Conservation (phyloP, 2,888 invertebrate genomes). For the Incurvaria masculella region DNA sequence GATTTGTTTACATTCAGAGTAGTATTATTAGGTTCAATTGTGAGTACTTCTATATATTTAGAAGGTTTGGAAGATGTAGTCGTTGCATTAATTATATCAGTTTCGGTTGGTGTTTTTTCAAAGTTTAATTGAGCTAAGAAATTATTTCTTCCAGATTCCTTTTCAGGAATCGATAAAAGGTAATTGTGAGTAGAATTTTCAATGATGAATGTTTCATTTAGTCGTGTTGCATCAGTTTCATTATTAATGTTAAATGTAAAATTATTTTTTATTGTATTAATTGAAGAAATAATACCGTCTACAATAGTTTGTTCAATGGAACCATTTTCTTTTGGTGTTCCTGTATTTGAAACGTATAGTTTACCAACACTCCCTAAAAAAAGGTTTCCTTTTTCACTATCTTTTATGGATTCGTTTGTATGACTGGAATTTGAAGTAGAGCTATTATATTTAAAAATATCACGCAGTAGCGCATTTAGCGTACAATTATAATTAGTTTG, state of each 20-base stretch:
- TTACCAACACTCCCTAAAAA: slow-evolving; percentile 57
- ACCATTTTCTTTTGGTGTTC: slow-evolving; percentile 22
- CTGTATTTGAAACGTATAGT: slow-evolving; percentile 22
- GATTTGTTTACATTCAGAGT: slow-evolving; percentile 25
- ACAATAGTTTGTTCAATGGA: slow-evolving; percentile 36
- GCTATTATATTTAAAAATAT: slow-evolving; percentile 40
- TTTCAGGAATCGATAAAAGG: neutral
- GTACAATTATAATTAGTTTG: slow-evolving; percentile 27
- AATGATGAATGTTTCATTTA: slow-evolving; percentile 43
- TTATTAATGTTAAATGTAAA: slow-evolving; percentile 24
- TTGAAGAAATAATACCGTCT: slow-evolving; percentile 42
- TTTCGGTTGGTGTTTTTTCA: neutral
- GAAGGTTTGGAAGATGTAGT: slow-evolving; percentile 5
- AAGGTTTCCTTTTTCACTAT: slow-evolving; percentile 53
- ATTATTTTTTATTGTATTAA: slow-evolving; percentile 43
- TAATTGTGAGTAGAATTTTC: slow-evolving; percentile 28
- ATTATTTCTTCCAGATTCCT: slow-evolving; percentile 12
- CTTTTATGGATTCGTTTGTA: slow-evolving; percentile 23
- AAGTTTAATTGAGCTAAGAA: slow-evolving; percentile 1
- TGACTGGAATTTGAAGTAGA: too few relatives aligned
- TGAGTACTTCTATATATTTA: slow-evolving; percentile 39
- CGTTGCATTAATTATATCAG: slow-evolving; percentile 7
- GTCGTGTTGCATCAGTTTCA: slow-evolving; percentile 21
- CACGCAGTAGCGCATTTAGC: slow-evolving; percentile 42
- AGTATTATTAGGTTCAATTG: slow-evolving; percentile 41